Evolutionary conservation across 2,113 vertebrate species (phyloP), one percentile per base, ranked within the genome.

Genomic region (Struthio camelus): DNA sequence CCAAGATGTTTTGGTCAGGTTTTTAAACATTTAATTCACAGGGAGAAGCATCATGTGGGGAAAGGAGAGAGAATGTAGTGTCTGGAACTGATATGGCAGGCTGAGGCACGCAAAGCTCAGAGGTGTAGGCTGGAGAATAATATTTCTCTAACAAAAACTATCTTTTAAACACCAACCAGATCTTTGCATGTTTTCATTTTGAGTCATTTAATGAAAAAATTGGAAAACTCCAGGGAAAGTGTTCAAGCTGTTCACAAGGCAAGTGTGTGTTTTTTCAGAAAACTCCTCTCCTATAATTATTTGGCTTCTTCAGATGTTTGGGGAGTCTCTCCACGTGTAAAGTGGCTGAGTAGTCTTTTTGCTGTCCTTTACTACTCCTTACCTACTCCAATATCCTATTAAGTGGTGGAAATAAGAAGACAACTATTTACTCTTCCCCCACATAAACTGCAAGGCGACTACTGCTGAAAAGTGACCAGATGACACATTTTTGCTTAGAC

Each of bases 131-230:
- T 50, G 64, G 34, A 87, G 78, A 87, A 87, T 36, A 94, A 69
- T 80, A 91, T 94, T 97, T 93, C 79, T 91, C 53, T 75, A 92
- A 85, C 65, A 84, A 89, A 85, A 87, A 6, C 44, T 58, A 23
- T 56, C 44, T 61, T 96, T 85, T 28, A 82, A 93, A 92, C 58
- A 94, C 5, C 58, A 64, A 65, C 62, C 75, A 75, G 46, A 59
- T 85, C 94, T 94, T 73, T 91, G 56, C 7, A 1, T 93, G 66
- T 87, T 93, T 96, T 94, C 24, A 17, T 89, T 95, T 93, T 91
- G 80, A 93, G 75, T 85, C 36, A 85, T 87, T 94, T 85, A 66
- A 85, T 56, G 27, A 94, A 94, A 97, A 87, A 73, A 80, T 5
- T 42, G 6, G 62, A 91, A 80, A 89, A 54, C 85, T 89, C 50